A percentile compares a stretch with the other conserved stretches of the same genome.
Conservation (phyloP, 2,113 vertebrate species). For the Ailurus styani region DNA sequence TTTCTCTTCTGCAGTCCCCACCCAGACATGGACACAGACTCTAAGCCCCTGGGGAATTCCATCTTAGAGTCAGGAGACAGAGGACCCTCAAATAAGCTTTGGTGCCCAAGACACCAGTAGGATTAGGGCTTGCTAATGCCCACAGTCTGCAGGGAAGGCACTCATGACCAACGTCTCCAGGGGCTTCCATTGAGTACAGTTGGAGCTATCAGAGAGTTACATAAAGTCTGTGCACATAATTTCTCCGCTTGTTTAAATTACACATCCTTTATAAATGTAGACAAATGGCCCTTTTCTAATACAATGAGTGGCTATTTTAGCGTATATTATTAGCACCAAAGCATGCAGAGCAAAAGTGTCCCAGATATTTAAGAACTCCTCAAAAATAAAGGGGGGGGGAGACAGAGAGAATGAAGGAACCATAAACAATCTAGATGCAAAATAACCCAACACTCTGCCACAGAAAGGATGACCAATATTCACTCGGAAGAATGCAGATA, state of each 20-base stretch:
- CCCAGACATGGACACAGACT: background rate
- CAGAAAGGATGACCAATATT: constrained; percentile 33
- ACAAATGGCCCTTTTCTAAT: constrained; percentile 65
- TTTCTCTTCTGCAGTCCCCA: background rate
- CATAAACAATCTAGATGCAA: constrained; percentile 68
- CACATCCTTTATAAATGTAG: background rate
- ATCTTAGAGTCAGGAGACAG: background rate
- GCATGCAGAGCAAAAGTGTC: constrained; percentile 52
- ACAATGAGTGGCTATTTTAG: constrained; percentile 47
- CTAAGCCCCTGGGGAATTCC: background rate
- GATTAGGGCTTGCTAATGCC: background rate
- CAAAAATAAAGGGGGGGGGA: background rate
- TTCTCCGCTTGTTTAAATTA: constrained; percentile 42
- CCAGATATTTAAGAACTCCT: constrained; percentile 75
- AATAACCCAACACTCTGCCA: constrained; percentile 67
- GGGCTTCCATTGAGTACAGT: background rate
- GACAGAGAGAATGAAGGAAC: constrained; percentile 62
- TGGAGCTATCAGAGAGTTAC: background rate
- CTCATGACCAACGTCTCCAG: background rate
- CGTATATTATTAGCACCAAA: background rate
- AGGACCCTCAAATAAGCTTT: background rate
- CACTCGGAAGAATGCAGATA: constrained; percentile 42
- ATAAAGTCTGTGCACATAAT: background rate
- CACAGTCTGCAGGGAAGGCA: background rate
- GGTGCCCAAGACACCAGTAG: background rate